These are phyloP conservation scores for Galeopsomyia nigrocyanea DNA, from an alignment of 2,888 invertebrate genomes.

Conservation along the genomic window DNA sequence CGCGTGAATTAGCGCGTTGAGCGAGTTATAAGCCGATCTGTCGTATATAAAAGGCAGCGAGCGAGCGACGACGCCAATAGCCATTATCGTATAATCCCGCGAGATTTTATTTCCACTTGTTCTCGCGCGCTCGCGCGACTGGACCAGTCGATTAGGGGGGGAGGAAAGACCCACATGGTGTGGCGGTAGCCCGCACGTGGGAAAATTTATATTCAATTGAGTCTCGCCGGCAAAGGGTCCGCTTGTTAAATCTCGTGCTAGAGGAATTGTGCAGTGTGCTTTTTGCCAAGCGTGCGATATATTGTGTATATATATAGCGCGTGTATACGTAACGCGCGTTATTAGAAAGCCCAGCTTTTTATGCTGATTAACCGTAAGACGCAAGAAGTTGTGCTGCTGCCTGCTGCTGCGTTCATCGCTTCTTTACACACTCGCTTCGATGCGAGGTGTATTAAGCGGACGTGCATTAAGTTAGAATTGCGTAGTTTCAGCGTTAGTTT, in stretches of 20 bases:
- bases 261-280: neutral
- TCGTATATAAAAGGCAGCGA: too few species aligned
- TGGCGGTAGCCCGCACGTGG: conserved; percentile 35
- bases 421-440: conserved; percentile 1
- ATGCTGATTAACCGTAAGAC: conserved; percentile 19
- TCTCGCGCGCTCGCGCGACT: conserved; percentile 3
- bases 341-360: conserved; percentile 30
- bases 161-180: neutral
- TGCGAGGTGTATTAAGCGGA: too few species aligned
- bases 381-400: conserved; percentile 21
- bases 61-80: neutral
- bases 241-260: conserved; percentile 33
- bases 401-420: too few species aligned
- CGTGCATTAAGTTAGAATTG: too few species aligned
- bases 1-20: too few species aligned
- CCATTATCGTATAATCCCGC: conserved; percentile 39
- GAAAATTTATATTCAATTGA: conserved; percentile 48
- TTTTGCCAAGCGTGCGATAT: conserved; percentile 10
- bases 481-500: too few species aligned
- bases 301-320: too few species aligned
- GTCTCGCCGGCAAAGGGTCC: conserved; percentile 25
- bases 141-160: neutral
- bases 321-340: conserved; percentile 32
- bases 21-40: too few species aligned
- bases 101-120: conserved; percentile 45